Percentiles rank a stretch among this genome's conserved stretches.
These are phyloP conservation scores for Graptemys geographica DNA, from an alignment of 2,797 vertebrate genomes.

Conservation along the genomic window DNA sequence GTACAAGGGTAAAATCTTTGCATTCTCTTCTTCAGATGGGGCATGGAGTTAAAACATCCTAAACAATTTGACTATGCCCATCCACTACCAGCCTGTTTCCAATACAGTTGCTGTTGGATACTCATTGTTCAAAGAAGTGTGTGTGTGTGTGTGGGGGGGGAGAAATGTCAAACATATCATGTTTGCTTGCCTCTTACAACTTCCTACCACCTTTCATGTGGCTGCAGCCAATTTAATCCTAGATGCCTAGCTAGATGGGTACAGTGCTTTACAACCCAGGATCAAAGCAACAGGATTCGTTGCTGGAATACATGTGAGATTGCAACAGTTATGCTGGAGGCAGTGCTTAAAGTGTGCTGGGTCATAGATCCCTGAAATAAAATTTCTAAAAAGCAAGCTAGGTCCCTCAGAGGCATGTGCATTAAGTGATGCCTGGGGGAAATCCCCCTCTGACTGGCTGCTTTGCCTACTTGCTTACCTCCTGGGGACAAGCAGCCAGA, in stretches of 20 bases:
- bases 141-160: not conserved
- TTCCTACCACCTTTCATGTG: not conserved
- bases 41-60: not conserved
- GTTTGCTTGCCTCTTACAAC: not conserved
- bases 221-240: slow-evolving; percentile 24
- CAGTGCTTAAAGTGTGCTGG: no score
- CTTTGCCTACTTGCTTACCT: no score
- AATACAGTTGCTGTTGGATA: not conserved
- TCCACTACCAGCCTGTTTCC: not conserved
- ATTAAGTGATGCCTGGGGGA: no score
- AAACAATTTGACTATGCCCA: not conserved
- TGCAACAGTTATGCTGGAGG: not conserved
- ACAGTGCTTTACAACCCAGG: not conserved
- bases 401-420: no score
- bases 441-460: no score
- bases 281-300: not conserved
- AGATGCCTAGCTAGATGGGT: not conserved
- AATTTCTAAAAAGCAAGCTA: no score
- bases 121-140: not conserved
- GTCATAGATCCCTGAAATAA: no score
- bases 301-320: not conserved
- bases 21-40: not conserved
- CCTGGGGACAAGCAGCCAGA: no score
- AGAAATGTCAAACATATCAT: not conserved
- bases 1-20: slow-evolving; percentile 3